These are phyloP conservation scores for Nansenia antarctica DNA, from an alignment of 2,113 vertebrate species.

Conservation along the genomic window DNA sequence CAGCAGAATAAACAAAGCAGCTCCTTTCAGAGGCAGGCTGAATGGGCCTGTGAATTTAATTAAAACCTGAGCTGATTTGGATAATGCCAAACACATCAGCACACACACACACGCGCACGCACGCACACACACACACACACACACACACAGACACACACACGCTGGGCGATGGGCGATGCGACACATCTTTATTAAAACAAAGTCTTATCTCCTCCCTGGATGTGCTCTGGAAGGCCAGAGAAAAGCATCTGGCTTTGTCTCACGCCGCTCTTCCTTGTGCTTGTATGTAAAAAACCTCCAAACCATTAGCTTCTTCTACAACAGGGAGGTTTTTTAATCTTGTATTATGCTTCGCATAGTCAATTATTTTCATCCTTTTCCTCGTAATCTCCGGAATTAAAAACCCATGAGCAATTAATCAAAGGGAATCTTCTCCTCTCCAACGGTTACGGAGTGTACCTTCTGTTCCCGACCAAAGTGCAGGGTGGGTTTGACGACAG, in stretches of 20 bases:
- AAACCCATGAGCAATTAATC: too few relatives aligned
- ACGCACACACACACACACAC: not conserved
- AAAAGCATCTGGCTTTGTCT: not conserved
- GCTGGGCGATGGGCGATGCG: constrained; percentile 15
- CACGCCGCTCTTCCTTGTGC: not conserved
- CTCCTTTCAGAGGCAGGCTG: constrained; percentile 51
- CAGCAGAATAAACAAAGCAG: constrained; percentile 40
- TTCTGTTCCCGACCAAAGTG: too few relatives aligned
- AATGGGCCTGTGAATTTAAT: constrained; percentile 65
- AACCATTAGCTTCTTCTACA: not conserved
- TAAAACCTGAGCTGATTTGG: constrained; percentile 68
- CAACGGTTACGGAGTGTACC: too few relatives aligned
- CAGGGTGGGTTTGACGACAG: too few relatives aligned
- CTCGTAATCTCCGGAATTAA: not conserved
- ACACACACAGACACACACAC: not conserved
- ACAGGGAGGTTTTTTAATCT: not conserved
- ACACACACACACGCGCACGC: not conserved
- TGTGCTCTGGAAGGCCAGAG: constrained; percentile 26
- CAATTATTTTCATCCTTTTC: not conserved
- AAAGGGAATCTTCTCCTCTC: too few relatives aligned
- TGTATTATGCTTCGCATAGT: not conserved
- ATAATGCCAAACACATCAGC: constrained; percentile 33
- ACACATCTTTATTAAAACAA: constrained; percentile 42
- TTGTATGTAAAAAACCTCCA: not conserved
- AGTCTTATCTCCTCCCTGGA: constrained; percentile 54